Evolutionary conservation across 2,888 invertebrate species (phyloP), one percentile per base, ranked within the genome.

Genomic region (Chydorus sphaericus): DNA sequence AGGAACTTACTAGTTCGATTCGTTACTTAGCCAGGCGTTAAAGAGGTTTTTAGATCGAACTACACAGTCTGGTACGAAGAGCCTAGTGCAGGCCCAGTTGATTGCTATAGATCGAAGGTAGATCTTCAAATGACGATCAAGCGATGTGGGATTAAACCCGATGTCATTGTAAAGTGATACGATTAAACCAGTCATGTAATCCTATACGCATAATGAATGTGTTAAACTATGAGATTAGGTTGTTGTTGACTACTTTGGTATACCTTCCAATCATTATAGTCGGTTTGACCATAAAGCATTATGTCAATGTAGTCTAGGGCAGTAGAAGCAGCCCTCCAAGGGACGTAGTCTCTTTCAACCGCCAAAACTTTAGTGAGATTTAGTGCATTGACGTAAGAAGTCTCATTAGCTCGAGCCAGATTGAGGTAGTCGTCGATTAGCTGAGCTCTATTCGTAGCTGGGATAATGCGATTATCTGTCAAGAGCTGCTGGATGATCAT

Each of bases 1-100:
- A n/a, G n/a, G n/a, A n/a, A n/a, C n/a, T n/a, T n/a, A n/a, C n/a
- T n/a, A n/a, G n/a, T n/a, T n/a, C n/a, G n/a, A n/a, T n/a, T 23
- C 31, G 82, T 65, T 93, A 93, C 0, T 72, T 68, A 82, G 80
- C 86, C 88, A 88, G 62, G 81, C 80, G 30, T 81, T 77, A 66
- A 84, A 90, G 64, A 82, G 76, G 11, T 75, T 70, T 4, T 80
- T 78, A 0, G 87, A 81, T 56, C 83, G 81, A 14, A 77, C 72
- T 10, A 89, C 73, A 64, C 90, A 90, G 63, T 81, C 80, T 5
- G 75, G 73, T 58, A 83, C 79, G 16, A 83, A 86, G 59, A 87
- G 75, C 60, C 77, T 77, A 5, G 26, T 28, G 61, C 90, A 90
- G 0, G 87, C 85, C 67, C 83, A 81, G 48, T 76, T 77, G 10